These are phyloP conservation scores for Takifugu ocellatus DNA, from an alignment of 2,797 vertebrate species.

Conservation along the genomic window DNA sequence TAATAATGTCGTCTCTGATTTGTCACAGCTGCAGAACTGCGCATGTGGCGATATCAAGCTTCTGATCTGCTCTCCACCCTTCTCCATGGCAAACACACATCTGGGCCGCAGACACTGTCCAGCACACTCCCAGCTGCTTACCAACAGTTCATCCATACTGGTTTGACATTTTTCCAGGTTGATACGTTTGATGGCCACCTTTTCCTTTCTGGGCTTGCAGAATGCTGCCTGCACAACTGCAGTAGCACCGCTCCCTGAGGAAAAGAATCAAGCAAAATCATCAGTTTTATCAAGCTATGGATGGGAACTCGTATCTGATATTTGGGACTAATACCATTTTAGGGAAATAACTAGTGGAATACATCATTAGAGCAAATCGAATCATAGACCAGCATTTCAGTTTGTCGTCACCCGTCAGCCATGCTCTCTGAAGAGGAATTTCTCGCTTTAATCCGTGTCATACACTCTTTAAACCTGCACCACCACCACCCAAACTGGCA, in stretches of 20 bases:
- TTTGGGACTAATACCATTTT: not conserved
- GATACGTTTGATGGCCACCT: slow-evolving; percentile 97
- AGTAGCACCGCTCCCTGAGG: slow-evolving; percentile 92
- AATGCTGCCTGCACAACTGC: slow-evolving; percentile 96
- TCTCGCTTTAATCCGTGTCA: slow-evolving; percentile 32
- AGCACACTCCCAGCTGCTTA: slow-evolving; percentile 51
- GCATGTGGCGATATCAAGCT: not conserved
- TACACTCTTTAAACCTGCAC: slow-evolving; percentile 28
- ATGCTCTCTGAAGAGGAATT: slow-evolving; percentile 6
- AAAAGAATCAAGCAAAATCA: not conserved
- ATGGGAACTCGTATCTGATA: not conserved
- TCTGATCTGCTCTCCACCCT: slow-evolving; percentile 5
- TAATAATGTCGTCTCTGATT: not conserved
- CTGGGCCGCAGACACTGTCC: slow-evolving; percentile 2
- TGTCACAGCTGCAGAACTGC: not conserved
- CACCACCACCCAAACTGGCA: slow-evolving; percentile 45
- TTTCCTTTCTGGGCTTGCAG: slow-evolving; percentile 92
- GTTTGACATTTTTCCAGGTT: slow-evolving; percentile 99
- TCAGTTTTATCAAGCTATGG: not conserved
- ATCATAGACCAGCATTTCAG: not conserved
- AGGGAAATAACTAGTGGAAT: too few species aligned
- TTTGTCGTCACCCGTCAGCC: slow-evolving; percentile 12
- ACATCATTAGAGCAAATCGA: too few species aligned
- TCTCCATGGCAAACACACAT: not conserved
- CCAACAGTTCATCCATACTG: slow-evolving; percentile 99